Evolutionary conservation across 2,113 vertebrate species (phyloP).

Genomic region (Bos indicus): DNA sequence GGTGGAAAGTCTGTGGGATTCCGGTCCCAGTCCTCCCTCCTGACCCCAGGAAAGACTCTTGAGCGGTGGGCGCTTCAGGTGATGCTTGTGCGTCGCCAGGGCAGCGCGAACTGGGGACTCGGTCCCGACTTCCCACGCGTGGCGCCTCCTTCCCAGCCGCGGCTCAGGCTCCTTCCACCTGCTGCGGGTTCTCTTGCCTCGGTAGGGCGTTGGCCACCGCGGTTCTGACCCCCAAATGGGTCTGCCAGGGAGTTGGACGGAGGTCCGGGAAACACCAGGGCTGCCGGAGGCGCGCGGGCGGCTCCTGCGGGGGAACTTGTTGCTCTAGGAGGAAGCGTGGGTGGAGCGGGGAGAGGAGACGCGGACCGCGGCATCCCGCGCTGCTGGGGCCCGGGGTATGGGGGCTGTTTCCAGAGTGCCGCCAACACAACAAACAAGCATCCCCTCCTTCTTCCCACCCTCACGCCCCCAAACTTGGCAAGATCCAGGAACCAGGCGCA

Average conservation of each 20-base stretch:
- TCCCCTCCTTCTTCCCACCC: background rate
- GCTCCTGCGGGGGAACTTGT: slow-evolving; percentile 58
- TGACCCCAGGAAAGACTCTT: background rate
- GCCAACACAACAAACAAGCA: background rate
- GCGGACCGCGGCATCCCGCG: background rate
- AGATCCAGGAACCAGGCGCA: background rate
- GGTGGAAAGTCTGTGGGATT: background rate
- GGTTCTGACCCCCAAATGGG: background rate
- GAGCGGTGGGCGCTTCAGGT: background rate
- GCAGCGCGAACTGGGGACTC: background rate
- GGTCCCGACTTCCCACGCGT: background rate
- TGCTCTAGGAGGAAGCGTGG: slow-evolving; percentile 38
- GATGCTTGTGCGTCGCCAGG: background rate
- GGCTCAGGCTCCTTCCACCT: background rate
- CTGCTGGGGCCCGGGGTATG: background rate
- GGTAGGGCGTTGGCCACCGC: background rate
- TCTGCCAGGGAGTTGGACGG: background rate
- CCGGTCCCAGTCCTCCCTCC: background rate
- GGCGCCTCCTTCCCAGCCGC: background rate
- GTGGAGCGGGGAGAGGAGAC: slow-evolving; percentile 5
- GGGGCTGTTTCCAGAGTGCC: background rate
- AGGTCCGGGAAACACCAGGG: background rate
- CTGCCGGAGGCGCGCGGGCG: slow-evolving; percentile 6
- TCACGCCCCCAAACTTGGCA: background rate
- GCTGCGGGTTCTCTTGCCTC: background rate